Conservation (phyloP, 2,888 invertebrate genomes). For the Polyommatus icarus region DNA sequence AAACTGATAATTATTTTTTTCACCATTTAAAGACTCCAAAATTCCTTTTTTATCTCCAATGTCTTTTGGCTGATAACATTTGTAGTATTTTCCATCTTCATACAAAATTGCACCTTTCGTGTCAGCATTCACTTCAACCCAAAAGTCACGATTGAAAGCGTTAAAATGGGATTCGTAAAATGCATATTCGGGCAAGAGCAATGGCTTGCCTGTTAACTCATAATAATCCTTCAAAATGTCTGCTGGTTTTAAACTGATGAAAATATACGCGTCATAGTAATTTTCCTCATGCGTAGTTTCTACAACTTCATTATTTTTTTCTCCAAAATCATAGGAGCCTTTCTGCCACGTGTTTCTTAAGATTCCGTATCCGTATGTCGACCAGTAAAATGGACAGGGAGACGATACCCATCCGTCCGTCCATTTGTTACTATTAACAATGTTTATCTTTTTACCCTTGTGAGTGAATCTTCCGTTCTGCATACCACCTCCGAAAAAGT, state of each 20-base stretch:
- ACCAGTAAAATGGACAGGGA: conserved; percentile 73
- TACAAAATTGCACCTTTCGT: conserved; percentile 58
- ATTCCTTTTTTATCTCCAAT: conserved; percentile 59
- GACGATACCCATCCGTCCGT: conserved; percentile 67
- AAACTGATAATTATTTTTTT: conserved; percentile 71
- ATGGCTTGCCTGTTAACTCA: conserved; percentile 66
- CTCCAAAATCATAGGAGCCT: conserved; percentile 66
- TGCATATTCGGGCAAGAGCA: conserved; percentile 68
- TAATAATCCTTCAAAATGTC: conserved; percentile 67
- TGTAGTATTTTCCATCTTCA: conserved; percentile 70
- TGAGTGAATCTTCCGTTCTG: conserved; percentile 72
- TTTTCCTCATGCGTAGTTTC: conserved; percentile 54
- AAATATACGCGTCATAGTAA: conserved; percentile 66
- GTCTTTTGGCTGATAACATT: conserved; percentile 61
- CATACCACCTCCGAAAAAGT: conserved; percentile 73
- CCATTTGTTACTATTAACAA: conserved; percentile 67
- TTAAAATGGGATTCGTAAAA: conserved; percentile 73
- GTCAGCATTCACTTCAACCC: conserved; percentile 60
- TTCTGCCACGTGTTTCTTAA: conserved; percentile 70
- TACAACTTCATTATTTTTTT: conserved; percentile 44
- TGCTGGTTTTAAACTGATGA: conserved; percentile 57
- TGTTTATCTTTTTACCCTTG: conserved; percentile 62
- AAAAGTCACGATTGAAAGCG: conserved; percentile 71
- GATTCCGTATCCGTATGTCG: conserved; percentile 65
- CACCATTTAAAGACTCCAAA: conserved; percentile 71